Evolutionary conservation across 2,888 invertebrate genomes (phyloP), one percentile per base, ranked within the genome.

Genomic region (Selenia dentaria): DNA sequence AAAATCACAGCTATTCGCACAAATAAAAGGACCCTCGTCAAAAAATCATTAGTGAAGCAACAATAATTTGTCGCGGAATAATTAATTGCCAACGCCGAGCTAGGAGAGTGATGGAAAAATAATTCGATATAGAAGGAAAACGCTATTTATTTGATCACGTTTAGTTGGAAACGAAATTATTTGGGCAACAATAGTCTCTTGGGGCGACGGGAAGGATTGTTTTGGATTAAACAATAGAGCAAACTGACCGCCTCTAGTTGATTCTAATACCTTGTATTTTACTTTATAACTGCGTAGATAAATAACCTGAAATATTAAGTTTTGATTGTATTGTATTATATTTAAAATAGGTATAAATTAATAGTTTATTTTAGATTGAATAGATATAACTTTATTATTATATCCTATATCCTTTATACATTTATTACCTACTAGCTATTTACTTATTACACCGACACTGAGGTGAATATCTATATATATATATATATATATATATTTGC

Each of bases 31-130:
- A 83, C 85, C 85, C 84, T 84, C 81, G 79, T 85, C 85, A 83
- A 77, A 79, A 79, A 78, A 77, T 74, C 74, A 74, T 80, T 79
- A 79, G 67, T 67, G 64, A 67, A 73, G 73, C 72, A 78, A 76
- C 78, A 79, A 82, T 79, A 83, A 83, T 83, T 82, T 79, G 82
- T 78, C 81, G 70, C 58, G 57, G 67, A 70, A 75, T 77, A 59
- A 70, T 70, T 73, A 71, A 73, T 73, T 69, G 62, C 54, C 53
- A 39, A 46, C 22, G 39, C 20, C 39, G 40, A 18, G 52, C 58
- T 46, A 53, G 50, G 58, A 59, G 70, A 71, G 70, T 70, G 73
- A 77, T 77, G 74, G 74, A 63, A 70, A 78, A 74, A 74, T 79
- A 77, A 79, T 71, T 74, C 62, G 65, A 71, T 78, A 77, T 73